Percentiles rank a stretch among this genome's conserved stretches.
These are phyloP conservation scores for Papilio glaucus DNA, from an alignment of 1,140 invertebrate species.

Conservation along the genomic window DNA sequence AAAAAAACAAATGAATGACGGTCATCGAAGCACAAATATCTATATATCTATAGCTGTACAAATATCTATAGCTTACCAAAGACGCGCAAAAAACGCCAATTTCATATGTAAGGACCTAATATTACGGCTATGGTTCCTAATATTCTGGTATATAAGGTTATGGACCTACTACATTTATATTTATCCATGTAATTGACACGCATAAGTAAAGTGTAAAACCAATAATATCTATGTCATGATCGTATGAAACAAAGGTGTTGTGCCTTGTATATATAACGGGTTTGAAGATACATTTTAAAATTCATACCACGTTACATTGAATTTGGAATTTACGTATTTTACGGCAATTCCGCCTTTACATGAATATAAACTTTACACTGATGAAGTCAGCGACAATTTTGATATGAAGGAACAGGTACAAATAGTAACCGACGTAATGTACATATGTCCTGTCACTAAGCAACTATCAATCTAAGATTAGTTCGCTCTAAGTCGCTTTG, in stretches of 20 bases:
- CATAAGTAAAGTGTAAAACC: not conserved
- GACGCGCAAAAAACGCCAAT: no score
- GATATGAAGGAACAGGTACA: constrained; percentile 17
- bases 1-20: no score
- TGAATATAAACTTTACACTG: constrained; percentile 21
- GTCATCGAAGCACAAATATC: no score
- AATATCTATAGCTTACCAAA: no score
- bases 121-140: no score
- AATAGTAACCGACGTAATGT: not conserved
- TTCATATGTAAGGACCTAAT: no score
- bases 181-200: no score
- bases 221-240: constrained; percentile 16
- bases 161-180: no score
- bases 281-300: not conserved
- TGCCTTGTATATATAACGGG: not conserved
- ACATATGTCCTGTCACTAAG: constrained; percentile 5
- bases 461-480: not conserved
- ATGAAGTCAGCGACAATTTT: constrained; percentile 21
- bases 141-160: no score
- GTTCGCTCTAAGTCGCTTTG: not conserved
- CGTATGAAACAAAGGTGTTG: constrained; percentile 9
- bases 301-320: constrained; percentile 1
- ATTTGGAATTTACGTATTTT: constrained; percentile 31
- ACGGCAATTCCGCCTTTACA: constrained; percentile 25
- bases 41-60: no score